Evolutionary conservation across 2,888 invertebrate species (phyloP).

Genomic region (Tachystola acroxantha): DNA sequence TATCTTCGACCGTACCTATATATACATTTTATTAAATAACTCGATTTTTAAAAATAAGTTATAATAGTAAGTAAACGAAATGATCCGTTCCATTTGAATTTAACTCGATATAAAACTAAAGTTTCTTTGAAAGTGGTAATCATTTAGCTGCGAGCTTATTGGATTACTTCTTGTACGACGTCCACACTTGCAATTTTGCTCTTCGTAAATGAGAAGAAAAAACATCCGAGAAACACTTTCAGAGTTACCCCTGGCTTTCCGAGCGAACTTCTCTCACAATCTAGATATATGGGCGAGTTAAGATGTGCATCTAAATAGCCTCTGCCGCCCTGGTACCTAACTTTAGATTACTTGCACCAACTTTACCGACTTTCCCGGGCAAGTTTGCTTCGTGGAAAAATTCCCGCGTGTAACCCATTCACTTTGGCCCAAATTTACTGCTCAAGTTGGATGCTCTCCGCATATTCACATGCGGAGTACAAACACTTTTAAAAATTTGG

Average conservation of each 20-base stretch:
- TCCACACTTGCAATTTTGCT: conserved; percentile 46
- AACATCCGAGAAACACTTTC: conserved; percentile 42
- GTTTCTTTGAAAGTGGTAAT: conserved; percentile 17
- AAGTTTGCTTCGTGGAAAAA: conserved; percentile 50
- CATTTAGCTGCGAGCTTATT: conserved; percentile 42
- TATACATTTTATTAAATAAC: too few species aligned
- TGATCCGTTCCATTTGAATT: too few species aligned
- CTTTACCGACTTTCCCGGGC: conserved; percentile 54
- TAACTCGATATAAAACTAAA: too few species aligned
- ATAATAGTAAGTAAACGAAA: too few species aligned
- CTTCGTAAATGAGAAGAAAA: conserved; percentile 28
- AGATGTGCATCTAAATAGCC: conserved; percentile 78
- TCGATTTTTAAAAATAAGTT: too few species aligned
- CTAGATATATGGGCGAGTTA: conserved; percentile 75
- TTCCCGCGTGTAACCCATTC: conserved; percentile 61
- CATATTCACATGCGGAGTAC: conserved; percentile 33
- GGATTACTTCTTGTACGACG: conserved; percentile 34
- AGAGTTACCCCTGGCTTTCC: conserved; percentile 34
- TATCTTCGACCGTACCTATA: too few species aligned
- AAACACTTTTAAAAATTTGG: conserved; percentile 18
- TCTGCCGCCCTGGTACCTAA: conserved; percentile 71
- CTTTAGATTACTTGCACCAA: conserved; percentile 77
- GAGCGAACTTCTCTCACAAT: conserved; percentile 58
- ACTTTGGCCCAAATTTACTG: conserved; percentile 64
- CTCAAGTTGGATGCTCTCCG: conserved; percentile 46